Evolutionary conservation across 2,113 vertebrate species (phyloP).

Genomic region (Capricornis sumatraensis): DNA sequence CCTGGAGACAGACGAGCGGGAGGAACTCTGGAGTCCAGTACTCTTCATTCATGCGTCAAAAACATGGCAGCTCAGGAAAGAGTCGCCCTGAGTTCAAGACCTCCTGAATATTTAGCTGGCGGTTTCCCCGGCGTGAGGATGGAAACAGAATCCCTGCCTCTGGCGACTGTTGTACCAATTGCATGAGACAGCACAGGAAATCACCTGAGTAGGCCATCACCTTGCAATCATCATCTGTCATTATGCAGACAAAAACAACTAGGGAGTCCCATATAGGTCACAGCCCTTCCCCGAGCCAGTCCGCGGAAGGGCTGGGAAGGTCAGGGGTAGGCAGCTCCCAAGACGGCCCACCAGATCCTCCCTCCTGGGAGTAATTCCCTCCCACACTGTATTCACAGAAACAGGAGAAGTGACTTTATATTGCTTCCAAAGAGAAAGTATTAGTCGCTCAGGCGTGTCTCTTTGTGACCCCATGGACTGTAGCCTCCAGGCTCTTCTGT

Average conservation of each 20-base stretch:
- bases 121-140: background rate
- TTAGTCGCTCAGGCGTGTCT: background rate
- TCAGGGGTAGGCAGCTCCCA: background rate
- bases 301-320: background rate
- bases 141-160: background rate
- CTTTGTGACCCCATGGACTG: background rate
- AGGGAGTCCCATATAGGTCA: background rate
- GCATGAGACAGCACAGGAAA: background rate
- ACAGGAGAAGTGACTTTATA: background rate
- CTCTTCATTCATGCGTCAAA: background rate
- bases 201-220: background rate
- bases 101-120: background rate
- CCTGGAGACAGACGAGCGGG: background rate
- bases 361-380: background rate
- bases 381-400: too few relatives aligned
- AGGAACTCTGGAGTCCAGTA: background rate
- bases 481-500: background rate
- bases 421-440: background rate
- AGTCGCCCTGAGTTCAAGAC: background rate
- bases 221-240: background rate
- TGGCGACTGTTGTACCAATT: background rate
- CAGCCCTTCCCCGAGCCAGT: background rate
- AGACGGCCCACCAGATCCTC: background rate
- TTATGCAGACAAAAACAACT: background rate
- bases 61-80: background rate